phyloP scores from a whole-genome alignment of 2,797 vertebrate genomes.

The Silurus lanzhouensis region DNA sequence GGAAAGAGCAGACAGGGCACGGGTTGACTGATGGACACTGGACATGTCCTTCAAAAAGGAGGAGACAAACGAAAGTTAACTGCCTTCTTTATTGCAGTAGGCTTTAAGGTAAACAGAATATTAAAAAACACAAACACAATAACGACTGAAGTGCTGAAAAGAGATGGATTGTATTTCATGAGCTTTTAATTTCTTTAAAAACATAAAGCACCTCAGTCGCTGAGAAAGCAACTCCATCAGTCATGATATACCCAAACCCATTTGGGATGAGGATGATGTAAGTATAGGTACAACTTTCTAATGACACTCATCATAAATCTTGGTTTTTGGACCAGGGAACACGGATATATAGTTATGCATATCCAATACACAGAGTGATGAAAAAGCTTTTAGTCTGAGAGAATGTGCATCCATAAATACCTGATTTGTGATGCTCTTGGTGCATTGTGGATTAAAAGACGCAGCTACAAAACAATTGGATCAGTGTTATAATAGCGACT shows the following conservation, averaged over 20 bases:
- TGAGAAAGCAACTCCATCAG: neutral
- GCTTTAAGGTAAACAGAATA: slow-evolving; percentile 1
- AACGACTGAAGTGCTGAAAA: neutral
- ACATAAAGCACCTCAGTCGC: neutral
- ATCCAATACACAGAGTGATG: slow-evolving; percentile 23
- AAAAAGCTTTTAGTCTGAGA: slow-evolving; percentile 36
- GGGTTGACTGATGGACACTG: neutral
- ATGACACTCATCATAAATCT: neutral
- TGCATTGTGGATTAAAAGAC: neutral
- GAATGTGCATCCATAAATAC: slow-evolving; percentile 13
- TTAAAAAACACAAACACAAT: neutral
- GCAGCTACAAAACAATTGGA: neutral
- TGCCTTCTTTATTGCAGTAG: neutral
- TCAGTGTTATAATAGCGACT: neutral
- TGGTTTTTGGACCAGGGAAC: neutral
- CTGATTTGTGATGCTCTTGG: neutral
- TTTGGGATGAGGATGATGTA: neutral
- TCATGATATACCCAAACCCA: neutral
- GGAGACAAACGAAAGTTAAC: slow-evolving; percentile 3
- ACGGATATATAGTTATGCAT: slow-evolving; percentile 11
- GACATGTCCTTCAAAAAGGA: slow-evolving; percentile 12
- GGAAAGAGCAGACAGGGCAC: neutral
- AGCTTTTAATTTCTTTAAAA: slow-evolving; percentile 16
- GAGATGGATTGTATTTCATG: neutral
- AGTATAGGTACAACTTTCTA: neutral